Conservation (phyloP, 2,888 invertebrate genomes). For the Venusia cambrica region DNA sequence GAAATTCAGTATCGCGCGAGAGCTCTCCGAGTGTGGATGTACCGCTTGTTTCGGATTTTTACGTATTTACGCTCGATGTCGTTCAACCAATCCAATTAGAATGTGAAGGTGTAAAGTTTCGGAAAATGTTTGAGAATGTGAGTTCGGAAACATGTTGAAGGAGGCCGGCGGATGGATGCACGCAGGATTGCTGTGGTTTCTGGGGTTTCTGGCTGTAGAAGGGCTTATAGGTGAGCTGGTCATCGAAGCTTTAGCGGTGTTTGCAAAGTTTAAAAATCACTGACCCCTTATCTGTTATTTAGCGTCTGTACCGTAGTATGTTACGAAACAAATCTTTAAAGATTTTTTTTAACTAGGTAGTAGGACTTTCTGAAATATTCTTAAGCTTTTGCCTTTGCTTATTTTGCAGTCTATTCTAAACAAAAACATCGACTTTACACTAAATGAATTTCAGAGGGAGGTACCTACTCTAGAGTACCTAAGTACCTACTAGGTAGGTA, state of each 20-base stretch:
- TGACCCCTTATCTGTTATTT: too few species aligned
- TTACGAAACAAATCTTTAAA: too few species aligned
- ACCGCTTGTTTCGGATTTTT: conserved; percentile 34
- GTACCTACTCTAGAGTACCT: too few species aligned
- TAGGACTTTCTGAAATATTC: too few species aligned
- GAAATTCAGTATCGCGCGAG: conserved; percentile 57
- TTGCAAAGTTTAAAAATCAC: too few species aligned
- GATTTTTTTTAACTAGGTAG: too few species aligned
- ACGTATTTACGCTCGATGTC: conserved; percentile 60
- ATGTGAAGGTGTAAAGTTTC: conserved; percentile 52
- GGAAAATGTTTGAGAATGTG: conserved; percentile 66
- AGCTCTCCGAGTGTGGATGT: conserved; percentile 36
- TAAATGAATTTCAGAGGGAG: too few species aligned
- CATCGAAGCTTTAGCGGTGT: conserved; percentile 1
- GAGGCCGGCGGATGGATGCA: conserved; percentile 56
- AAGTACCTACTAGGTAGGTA: too few species aligned
- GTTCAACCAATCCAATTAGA: conserved; percentile 63
- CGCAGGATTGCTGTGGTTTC: conserved; percentile 60
- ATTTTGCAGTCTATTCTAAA: too few species aligned
- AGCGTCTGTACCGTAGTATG: too few species aligned
- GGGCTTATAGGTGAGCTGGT: conserved; percentile 64
- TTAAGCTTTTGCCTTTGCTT: too few species aligned
- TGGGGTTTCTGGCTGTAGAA: conserved; percentile 49
- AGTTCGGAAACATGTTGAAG: conserved; percentile 72
- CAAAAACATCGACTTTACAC: too few species aligned